phyloP scores from a whole-genome alignment of 2,113 vertebrate genomes.

The Erythrocercus mccallii region DNA sequence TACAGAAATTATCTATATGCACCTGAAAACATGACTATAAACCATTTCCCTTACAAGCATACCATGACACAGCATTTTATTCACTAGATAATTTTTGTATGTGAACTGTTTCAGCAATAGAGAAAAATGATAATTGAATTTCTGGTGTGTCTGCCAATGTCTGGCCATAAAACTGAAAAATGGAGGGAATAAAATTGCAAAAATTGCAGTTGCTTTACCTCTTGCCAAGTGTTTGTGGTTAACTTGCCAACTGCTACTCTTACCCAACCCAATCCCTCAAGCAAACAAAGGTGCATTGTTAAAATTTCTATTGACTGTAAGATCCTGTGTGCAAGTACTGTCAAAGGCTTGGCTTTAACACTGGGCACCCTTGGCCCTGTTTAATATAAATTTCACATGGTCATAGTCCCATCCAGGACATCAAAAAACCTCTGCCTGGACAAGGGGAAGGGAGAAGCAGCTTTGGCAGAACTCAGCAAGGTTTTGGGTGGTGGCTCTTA shows the following conservation, averaged over 20 bases:
- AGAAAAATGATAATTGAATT: background rate
- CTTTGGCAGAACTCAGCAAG: background rate
- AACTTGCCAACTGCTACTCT: background rate
- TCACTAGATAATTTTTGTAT: background rate
- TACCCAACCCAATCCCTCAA: conserved; percentile 9
- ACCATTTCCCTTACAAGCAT: background rate
- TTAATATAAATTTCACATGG: background rate
- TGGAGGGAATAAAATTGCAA: background rate
- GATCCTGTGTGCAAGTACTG: background rate
- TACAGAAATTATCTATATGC: background rate
- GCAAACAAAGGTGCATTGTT: background rate
- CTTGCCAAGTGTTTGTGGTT: conserved; percentile 9
- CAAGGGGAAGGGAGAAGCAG: background rate
- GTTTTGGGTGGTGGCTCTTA: background rate
- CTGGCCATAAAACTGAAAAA: background rate
- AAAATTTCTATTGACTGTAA: background rate
- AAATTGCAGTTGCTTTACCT: conserved; percentile 8
- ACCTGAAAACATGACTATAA: background rate
- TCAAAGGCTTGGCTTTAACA: background rate
- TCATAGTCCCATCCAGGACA: fast-evolving
- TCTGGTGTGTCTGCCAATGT: background rate
- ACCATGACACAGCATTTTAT: background rate
- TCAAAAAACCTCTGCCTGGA: background rate
- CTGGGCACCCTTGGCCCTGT: background rate
- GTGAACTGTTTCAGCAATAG: background rate